Percentiles rank a stretch among this genome's conserved stretches.
phyloP scores from a whole-genome alignment of 2,113 vertebrate genomes.

The Alethe castanea region DNA sequence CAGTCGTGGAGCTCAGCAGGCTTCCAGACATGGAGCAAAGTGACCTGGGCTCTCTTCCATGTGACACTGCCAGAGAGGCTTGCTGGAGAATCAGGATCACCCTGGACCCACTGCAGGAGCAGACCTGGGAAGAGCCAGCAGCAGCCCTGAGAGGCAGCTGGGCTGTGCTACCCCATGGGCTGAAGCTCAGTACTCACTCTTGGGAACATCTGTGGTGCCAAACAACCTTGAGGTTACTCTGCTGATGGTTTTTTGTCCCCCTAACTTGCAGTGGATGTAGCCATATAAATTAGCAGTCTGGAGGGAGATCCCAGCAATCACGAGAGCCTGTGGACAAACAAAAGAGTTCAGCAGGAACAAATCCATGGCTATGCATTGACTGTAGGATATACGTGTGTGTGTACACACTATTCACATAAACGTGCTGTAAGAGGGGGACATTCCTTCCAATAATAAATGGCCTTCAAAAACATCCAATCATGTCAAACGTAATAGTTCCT shows the following conservation, averaged over 20 bases:
- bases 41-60: neutral
- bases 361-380: fast-evolving
- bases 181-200: constrained; percentile 68
- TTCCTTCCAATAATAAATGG: neutral
- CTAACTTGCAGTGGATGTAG: constrained; percentile 83
- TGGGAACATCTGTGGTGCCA: constrained; percentile 72
- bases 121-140: neutral
- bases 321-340: constrained; percentile 74
- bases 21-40: neutral
- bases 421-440: neutral
- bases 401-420: too few species aligned
- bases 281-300: constrained; percentile 86
- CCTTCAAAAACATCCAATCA: neutral
- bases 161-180: neutral
- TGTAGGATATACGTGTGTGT: fast-evolving
- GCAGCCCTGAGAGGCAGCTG: fast-evolving
- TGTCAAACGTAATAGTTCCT: neutral
- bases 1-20: neutral
- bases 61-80: neutral
- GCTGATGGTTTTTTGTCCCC: constrained; percentile 64
- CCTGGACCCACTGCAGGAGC: neutral
- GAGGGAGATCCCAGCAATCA: constrained; percentile 83
- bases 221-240: constrained; percentile 62
- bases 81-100: neutral
- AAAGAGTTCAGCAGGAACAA: neutral